Base-by-base conservation (phyloP, 2,113 vertebrate species). In the Tychaedon coryphoeus region DNA sequence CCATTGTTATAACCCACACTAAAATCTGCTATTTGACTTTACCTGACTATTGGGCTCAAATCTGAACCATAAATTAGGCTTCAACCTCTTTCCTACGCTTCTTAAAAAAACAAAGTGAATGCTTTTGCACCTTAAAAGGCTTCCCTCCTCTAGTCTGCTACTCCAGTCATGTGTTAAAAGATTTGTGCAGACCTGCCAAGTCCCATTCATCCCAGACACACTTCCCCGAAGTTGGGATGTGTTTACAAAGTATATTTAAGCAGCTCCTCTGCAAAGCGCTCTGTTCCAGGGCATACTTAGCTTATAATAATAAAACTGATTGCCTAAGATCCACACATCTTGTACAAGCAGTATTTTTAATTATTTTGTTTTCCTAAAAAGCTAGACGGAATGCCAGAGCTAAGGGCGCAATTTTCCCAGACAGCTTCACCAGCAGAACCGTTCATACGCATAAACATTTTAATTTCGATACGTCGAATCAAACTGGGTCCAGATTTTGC, bases 121-220 rank as follows among this genome's bases (percentile, higher is more conserved):
- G 71, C 50, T 72, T 94, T 93, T 93, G 40, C 91, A 94, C 88
- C 84, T 96, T 92, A 29, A 78, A 80, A 60, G 57, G 28, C 60
- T 92, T 56, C 79, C 87, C 72, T 74, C 73, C 73, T 56, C 79
- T 64, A 93, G 94, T 74, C 89, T 95, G 70, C 76, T 91, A 87
- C 95, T 91, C 80, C 77, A 79, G 34, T 33, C 93, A 93, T 71
- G 92, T 94, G 92, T 75, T 94, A 92, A 92, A 94, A 92, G 90
- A 90, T 86, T 24, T 38, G 88, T 19, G 57, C 75, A 65, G 62
- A 81, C 61, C 91, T 96, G 95, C 95, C 96, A 96, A 94, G 75
- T 64, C 94, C 70, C 94, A 86, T 79, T 94, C 95, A 90, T 60
- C 91, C 20, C 14, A 93, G 71, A 79, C 71, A 45, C 92, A 33